These are phyloP conservation scores for Stramonita haemastoma DNA, from an alignment of 2,888 invertebrate genomes.

Conservation along the genomic window DNA sequence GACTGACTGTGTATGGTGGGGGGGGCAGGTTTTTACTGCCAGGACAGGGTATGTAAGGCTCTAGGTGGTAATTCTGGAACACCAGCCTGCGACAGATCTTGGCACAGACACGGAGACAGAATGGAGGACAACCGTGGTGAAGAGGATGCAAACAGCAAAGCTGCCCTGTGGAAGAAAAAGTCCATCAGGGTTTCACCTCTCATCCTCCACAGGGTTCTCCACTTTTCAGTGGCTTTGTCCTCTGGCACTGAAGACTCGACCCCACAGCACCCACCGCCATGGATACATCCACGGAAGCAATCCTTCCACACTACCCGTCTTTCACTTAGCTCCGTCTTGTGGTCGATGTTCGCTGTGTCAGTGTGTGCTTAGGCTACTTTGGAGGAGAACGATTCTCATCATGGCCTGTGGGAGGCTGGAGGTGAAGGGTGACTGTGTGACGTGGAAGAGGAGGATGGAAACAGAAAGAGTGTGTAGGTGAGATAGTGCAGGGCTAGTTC, in stretches of 20 bases:
- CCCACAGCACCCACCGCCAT: not conserved
- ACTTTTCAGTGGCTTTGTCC: not conserved
- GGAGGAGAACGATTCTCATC: not conserved
- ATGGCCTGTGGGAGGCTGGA: not conserved
- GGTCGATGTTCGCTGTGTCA: not conserved
- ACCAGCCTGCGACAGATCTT: no score
- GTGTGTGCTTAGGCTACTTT: not conserved
- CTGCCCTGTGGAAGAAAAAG: no score
- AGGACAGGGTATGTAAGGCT: no score
- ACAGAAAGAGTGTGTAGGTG: not conserved
- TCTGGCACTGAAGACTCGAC: not conserved
- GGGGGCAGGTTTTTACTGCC: no score
- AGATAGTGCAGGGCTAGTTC: not conserved
- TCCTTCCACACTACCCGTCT: conserved; percentile 27
- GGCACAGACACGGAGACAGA: no score
- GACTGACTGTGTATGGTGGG: no score
- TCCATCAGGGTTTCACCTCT: no score
- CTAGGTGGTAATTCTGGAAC: no score
- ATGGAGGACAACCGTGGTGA: no score
- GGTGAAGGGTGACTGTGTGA: not conserved
- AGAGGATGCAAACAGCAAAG: no score
- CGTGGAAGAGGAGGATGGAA: not conserved
- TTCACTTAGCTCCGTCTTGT: conserved; percentile 5
- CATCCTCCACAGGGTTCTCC: not conserved
- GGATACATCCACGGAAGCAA: not conserved